These are phyloP conservation scores for Calonectris borealis DNA, from an alignment of 2,113 vertebrate genomes.

Conservation along the genomic window DNA sequence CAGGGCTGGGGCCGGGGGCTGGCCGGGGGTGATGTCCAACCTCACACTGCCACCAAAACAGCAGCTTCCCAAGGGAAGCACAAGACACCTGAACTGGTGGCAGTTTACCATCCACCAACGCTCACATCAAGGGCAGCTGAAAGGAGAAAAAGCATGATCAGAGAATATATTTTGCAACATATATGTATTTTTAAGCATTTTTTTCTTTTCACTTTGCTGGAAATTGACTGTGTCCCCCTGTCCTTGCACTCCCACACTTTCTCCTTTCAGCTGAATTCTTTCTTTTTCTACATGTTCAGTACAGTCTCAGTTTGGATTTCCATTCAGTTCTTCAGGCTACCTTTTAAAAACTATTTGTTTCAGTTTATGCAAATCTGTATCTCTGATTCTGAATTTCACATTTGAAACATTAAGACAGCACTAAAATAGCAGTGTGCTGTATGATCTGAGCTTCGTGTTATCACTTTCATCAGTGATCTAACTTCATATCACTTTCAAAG, in stretches of 20 bases:
- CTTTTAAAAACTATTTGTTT: not conserved
- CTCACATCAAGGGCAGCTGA: not conserved
- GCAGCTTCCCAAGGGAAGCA: not conserved
- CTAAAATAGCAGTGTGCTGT: not conserved
- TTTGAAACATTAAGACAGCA: not conserved
- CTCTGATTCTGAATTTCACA: not conserved
- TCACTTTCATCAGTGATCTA: not conserved
- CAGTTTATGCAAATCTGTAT: not conserved
- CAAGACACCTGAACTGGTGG: not conserved
- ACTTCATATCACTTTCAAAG: not conserved
- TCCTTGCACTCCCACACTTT: not conserved
- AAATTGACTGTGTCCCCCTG: not conserved
- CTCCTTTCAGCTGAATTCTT: not conserved
- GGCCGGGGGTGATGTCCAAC: accelerated
- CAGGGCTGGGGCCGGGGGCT: not conserved
- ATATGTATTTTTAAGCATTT: not conserved
- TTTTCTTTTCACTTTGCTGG: not conserved
- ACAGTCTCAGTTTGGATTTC: not conserved
- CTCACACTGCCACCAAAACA: not conserved
- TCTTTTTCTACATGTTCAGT: not conserved
- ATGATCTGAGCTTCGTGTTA: not conserved
- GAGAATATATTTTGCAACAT: not conserved
- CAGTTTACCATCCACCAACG: not conserved
- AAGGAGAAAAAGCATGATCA: not conserved
- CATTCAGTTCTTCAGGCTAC: not conserved